Base-by-base conservation (phyloP, 1,140 invertebrate genomes). In the Drosophila willistoni region DNA sequence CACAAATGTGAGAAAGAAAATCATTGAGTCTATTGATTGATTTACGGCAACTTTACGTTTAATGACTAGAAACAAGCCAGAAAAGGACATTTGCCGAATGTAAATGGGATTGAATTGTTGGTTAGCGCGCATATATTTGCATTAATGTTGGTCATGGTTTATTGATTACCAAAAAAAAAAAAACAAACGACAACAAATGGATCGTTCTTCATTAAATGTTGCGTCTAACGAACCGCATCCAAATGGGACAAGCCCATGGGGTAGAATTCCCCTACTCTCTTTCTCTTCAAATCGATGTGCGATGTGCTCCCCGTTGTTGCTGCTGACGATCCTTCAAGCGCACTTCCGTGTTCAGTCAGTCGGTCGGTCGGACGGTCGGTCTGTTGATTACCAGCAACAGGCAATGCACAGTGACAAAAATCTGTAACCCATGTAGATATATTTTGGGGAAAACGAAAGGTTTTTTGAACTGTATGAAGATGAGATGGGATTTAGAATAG, bases 61-160 rank as follows among this genome's bases (percentile, higher is more conserved):
- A 22, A 60, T 65, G 19, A 41, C 66, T 60, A 19, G 29, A 29
- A 12, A 22, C 44, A 22, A 51, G 44, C 39, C 66, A n/a, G 62
- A 73, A 57, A 74, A 78, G 81, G 81, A 85, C 64, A 68, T 68
- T 60, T 36, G n/a, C 47, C 25, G 10, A 47, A 54, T 55, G 47
- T 56, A 55, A 42, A n/a, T 22, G 36, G 3, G n/a, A 10, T 4
- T 41, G 62, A 14, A 25, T 6, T 13, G 14, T 44, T 17, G 44
- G 54, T 7, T 34, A 57, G 64, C 60, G 64, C 60, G 47, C n/a
- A 60, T 64, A 68, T 56, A 79, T 78, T 83, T 75, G 57, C 77
- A 89, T 87, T 84, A 80, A 89, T 89, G 61, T 29, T 68, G 79
- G 77, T 89, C 81, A 84, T 64, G 84, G 54, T 89, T 89, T 75